These are phyloP conservation scores for Cryptoprocta ferox DNA, from an alignment of 2,797 vertebrate species.

Conservation along the genomic window DNA sequence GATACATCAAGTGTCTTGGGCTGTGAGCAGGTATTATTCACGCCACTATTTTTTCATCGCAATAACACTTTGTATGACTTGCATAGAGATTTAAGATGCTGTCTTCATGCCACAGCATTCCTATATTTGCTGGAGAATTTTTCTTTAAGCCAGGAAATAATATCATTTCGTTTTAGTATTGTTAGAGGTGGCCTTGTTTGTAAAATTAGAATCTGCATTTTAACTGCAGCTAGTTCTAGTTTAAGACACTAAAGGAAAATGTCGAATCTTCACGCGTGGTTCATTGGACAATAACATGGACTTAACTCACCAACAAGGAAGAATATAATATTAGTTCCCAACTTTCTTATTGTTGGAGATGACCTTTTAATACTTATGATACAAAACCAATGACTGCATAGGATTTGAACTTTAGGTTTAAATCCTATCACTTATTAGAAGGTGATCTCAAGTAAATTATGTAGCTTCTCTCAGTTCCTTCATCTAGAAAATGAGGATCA, in stretches of 20 bases:
- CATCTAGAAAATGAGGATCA: background rate
- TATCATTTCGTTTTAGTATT: conserved; percentile 74
- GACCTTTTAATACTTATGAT: conserved; percentile 11
- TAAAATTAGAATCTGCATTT: conserved; percentile 68
- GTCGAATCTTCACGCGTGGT: background rate
- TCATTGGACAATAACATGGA: background rate
- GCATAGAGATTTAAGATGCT: conserved; percentile 77
- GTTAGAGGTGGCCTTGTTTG: conserved; percentile 70
- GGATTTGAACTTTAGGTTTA: conserved; percentile 11
- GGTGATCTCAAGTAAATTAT: background rate
- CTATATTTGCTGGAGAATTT: conserved; percentile 65
- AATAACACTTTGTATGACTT: conserved; percentile 76
- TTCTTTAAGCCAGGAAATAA: conserved; percentile 67
- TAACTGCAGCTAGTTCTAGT: conserved; percentile 59
- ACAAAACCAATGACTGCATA: conserved; percentile 17
- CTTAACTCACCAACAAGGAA: conserved; percentile 52
- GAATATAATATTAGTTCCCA: background rate
- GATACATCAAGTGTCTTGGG: conserved; percentile 64
- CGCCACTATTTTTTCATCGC: conserved; percentile 68
- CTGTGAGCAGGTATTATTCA: conserved; percentile 73
- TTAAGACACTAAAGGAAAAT: conserved; percentile 62
- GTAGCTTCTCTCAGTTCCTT: background rate
- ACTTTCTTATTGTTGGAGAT: background rate
- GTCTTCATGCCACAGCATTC: conserved; percentile 59
- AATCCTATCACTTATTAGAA: conserved; percentile 29